Conservation (phyloP, 1,140 invertebrate species). For the Sarcophaga bullata region DNA sequence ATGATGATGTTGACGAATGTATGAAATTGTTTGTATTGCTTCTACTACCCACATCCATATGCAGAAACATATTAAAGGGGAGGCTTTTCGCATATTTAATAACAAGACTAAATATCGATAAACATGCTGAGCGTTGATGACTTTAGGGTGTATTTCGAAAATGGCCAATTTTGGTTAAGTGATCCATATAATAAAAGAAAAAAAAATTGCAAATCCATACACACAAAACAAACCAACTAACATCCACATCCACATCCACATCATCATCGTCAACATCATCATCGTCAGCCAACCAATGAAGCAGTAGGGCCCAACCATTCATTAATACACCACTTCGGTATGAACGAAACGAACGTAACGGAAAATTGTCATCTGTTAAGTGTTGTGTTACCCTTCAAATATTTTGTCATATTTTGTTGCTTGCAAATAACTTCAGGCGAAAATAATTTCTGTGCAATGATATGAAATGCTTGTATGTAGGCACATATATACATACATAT, state of each 20-base stretch:
- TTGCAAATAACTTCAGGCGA: not conserved
- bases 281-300: not conserved
- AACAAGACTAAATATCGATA: not conserved
- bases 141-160: conserved; percentile 18
- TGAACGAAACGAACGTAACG: not conserved
- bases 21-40: not conserved
- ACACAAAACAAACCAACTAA: no score
- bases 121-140: conserved; percentile 15
- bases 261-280: no score
- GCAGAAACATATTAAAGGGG: no score
- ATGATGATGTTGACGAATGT: not conserved
- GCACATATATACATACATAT: not conserved
- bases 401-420: not conserved
- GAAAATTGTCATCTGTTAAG: conserved; percentile 21
- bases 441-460: not conserved
- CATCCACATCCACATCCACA: no score
- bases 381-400: not conserved
- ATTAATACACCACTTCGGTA: no score
- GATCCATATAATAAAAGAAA: not conserved
- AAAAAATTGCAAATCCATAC: conserved; percentile 13
- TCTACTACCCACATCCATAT: no score
- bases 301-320: not conserved
- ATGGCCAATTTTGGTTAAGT: not conserved
- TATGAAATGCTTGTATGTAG: not conserved
- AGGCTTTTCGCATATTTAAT: no score